A percentile compares a stretch with the other conserved stretches of the same genome.
phyloP scores from a whole-genome alignment of 2,888 invertebrate species.

The Willowsia nigromaculata region DNA sequence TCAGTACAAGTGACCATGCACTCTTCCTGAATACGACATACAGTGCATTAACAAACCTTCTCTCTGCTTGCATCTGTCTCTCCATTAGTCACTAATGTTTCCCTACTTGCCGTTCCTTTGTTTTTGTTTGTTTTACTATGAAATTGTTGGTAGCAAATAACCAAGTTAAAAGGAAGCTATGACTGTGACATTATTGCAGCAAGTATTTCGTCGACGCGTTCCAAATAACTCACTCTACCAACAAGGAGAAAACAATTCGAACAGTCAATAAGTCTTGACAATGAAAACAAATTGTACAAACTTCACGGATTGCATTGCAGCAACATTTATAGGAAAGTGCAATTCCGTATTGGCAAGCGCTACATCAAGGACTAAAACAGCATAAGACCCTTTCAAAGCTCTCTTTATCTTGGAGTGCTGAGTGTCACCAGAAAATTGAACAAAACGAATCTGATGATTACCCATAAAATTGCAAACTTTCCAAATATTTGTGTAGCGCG shows the following conservation, averaged over 20 bases:
- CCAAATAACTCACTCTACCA: background rate
- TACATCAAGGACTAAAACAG: background rate
- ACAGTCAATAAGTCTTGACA: conserved; percentile 16
- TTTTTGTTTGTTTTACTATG: background rate
- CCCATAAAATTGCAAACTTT: conserved; percentile 34
- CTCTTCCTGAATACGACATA: background rate
- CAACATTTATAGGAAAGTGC: background rate
- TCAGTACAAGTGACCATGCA: background rate
- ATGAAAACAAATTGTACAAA: conserved; percentile 22
- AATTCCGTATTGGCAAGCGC: background rate
- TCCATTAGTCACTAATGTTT: conserved; percentile 6
- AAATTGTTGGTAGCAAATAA: background rate
- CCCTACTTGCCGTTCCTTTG: background rate
- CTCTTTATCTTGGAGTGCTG: no score
- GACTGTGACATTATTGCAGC: background rate
- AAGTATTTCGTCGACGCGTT: background rate
- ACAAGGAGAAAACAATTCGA: background rate
- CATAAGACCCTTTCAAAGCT: background rate
- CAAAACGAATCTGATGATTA: conserved; percentile 15
- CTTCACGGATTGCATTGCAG: background rate
- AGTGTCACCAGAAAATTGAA: conserved; percentile 16
- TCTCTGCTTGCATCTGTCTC: conserved; percentile 1
- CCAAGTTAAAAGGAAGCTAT: background rate
- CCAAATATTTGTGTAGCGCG: conserved; percentile 10
- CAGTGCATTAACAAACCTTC: conserved; percentile 11